Percentiles rank a stretch among this genome's conserved stretches.
phyloP scores from a whole-genome alignment of 2,888 invertebrate species.

The Metalampra italica region DNA sequence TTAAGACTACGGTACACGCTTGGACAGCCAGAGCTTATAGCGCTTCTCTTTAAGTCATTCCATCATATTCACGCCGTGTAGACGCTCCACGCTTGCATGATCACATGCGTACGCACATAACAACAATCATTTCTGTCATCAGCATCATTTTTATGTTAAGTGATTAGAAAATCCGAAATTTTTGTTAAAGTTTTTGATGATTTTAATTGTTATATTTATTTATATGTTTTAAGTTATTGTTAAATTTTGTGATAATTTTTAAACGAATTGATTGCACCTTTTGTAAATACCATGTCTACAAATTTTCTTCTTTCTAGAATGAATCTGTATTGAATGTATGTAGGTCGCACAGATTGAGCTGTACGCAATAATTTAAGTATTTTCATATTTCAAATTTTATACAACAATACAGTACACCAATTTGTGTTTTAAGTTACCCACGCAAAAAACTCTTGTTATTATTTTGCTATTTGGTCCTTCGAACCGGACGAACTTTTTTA shows the following conservation, averaged over 20 bases:
- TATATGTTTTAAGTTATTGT: not conserved
- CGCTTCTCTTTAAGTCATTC: slow-evolving; percentile 17
- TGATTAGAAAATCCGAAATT: not conserved
- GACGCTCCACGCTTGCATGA: slow-evolving; percentile 36
- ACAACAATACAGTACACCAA: too few species aligned
- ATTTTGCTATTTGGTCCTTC: too few species aligned
- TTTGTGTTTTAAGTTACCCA: too few species aligned
- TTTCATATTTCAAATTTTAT: too few species aligned
- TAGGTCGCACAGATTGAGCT: too few species aligned
- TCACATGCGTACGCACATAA: slow-evolving; percentile 22
- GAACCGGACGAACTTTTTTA: too few species aligned
- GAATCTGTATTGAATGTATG: too few species aligned
- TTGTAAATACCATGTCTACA: slow-evolving; percentile 7
- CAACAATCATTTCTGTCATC: slow-evolving; percentile 8
- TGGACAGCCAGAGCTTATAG: slow-evolving; percentile 35
- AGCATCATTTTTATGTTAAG: not conserved
- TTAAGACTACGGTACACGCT: slow-evolving; percentile 30
- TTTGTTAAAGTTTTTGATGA: too few species aligned
- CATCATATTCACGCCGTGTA: slow-evolving; percentile 13
- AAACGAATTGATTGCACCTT: slow-evolving; percentile 5
- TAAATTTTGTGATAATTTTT: not conserved
- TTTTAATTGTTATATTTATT: too few species aligned
- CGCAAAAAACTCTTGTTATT: too few species aligned
- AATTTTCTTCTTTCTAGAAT: not conserved
- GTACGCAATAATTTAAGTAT: too few species aligned